Base-by-base conservation (phyloP, 1,140 invertebrate species). In the Leptopilina boulardi region DNA sequence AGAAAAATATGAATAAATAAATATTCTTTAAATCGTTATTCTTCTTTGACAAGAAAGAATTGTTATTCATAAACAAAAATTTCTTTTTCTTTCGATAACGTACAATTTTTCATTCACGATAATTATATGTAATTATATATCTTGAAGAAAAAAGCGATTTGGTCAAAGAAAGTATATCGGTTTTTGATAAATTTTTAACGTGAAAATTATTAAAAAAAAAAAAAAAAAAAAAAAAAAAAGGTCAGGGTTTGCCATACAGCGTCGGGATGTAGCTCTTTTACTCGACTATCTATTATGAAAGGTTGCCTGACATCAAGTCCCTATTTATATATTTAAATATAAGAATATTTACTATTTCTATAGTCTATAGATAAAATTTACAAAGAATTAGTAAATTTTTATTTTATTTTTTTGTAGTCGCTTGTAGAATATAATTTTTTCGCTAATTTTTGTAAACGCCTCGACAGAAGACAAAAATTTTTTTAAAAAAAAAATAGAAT, bases 11-110 rank as follows among this genome's bases (percentile, higher is more conserved):
- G n/a, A n/a, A n/a, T n/a, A n/a, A n/a, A n/a, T n/a, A n/a, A n/a
- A n/a, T n/a, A 30, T 66, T 66, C 23, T 66, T 66, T 30, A 66
- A 66, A 66, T 66, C 23, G 21, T 66, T 66, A 66, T 66, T 66
- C 56, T 66, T 30, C 56, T 66, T 66, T 15, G 26, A 34, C 54
- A 59, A n/a, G n/a, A n/a, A n/a, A n/a, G n/a, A n/a, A n/a, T n/a
- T n/a, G n/a, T n/a, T n/a, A n/a, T 11, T 59, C 9, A 26, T 23
- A n/a, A n/a, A 10, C 54, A 3, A 11, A 59, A 10, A 30, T 30
- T 59, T 11, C 1, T 56, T n/a, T n/a, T 59, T 26, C 13, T 59
- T 13, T 26, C 23, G 19, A 54, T 54, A 42, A 42, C 41, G 41
- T 42, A 42, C 41, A 51, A 51, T 51, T 51, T 51, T n/a, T n/a